Evolutionary conservation across 2,888 invertebrate species (phyloP).

Genomic region (Zonitis immaculata): DNA sequence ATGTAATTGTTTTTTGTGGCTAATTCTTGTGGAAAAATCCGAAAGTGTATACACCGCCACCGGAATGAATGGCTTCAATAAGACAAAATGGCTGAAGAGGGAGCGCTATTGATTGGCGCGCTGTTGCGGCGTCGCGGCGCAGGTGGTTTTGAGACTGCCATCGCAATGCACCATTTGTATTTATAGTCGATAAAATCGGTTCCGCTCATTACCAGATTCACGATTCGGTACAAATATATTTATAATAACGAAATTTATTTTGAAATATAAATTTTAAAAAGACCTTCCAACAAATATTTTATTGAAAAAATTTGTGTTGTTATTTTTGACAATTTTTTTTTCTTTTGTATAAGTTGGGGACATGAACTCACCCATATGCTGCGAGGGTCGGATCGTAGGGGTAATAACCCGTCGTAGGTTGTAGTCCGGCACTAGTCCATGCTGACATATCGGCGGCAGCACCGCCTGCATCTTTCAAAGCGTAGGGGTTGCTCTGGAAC

Average conservation of each 20-base stretch:
- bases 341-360: constrained; percentile 2
- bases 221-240: too few species aligned
- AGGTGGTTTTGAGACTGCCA: constrained; percentile 44
- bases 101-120: constrained; percentile 49
- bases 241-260: too few species aligned
- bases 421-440: constrained; percentile 86
- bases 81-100: constrained; percentile 51
- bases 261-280: too few species aligned
- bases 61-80: constrained; percentile 43
- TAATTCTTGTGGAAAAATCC: constrained; percentile 36
- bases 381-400: constrained; percentile 90
- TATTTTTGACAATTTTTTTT: too few species aligned
- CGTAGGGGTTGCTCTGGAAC: constrained; percentile 86
- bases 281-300: too few species aligned
- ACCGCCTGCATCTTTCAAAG: constrained; percentile 74
- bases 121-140: constrained; percentile 45
- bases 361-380: constrained; percentile 80
- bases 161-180: constrained; percentile 49
- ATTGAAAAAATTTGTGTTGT: too few species aligned
- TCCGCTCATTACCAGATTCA: constrained; percentile 34
- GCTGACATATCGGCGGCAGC: constrained; percentile 85
- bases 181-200: constrained; percentile 48
- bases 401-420: constrained; percentile 88
- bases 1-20: constrained; percentile 34
- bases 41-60: constrained; percentile 15